Evolutionary conservation across 2,888 invertebrate species (phyloP).

Genomic region (Noctua fimbriata): DNA sequence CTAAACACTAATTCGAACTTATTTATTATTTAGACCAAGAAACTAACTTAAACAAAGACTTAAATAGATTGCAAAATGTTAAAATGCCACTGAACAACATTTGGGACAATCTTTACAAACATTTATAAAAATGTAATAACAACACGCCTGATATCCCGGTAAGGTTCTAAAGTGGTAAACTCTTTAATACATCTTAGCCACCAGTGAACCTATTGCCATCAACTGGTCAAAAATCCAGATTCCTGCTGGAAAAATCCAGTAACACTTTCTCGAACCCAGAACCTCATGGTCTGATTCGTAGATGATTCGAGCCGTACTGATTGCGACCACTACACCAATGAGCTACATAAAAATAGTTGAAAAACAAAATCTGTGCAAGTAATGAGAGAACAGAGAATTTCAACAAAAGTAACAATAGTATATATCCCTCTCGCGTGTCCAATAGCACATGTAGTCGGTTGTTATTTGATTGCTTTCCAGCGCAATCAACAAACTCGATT

Average conservation of each 20-base stretch:
- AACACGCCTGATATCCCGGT: no score
- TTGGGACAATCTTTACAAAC: not conserved
- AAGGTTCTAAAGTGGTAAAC: no score
- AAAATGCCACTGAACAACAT: not conserved
- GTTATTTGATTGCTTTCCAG: slow-evolving; percentile 63
- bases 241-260: not conserved
- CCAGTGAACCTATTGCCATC: not conserved
- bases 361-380: not conserved
- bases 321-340: not conserved
- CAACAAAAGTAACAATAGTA: slow-evolving; percentile 26
- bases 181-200: no score
- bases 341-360: not conserved
- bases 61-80: slow-evolving; percentile 9
- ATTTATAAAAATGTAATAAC: not conserved
- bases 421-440: slow-evolving; percentile 36
- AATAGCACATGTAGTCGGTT: slow-evolving; percentile 43
- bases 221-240: no score
- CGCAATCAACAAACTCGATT: slow-evolving; percentile 78
- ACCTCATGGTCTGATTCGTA: no score
- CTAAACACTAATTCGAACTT: slow-evolving; percentile 22
- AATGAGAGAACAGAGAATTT: not conserved
- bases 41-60: not conserved
- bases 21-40: slow-evolving; percentile 4
- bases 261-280: not conserved
- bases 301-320: no score